phyloP scores from a whole-genome alignment of 2,888 invertebrate species.

The Limnephilus lunatus region DNA sequence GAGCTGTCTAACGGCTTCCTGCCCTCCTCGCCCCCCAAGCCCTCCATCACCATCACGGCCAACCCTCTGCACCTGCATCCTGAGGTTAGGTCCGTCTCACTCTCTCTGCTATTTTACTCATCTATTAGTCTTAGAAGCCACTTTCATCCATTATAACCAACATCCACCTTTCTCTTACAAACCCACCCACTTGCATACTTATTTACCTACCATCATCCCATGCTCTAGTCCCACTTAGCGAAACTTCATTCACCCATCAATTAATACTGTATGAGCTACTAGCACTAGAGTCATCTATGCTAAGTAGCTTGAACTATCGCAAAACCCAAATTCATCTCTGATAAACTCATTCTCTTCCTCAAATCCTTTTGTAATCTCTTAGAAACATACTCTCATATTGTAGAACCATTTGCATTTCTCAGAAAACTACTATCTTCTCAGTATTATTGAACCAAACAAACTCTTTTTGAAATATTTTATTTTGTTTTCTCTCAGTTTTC shows the following conservation, averaged over 20 bases:
- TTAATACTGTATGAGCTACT: no score
- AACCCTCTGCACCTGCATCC: conserved; percentile 87
- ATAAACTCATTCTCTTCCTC: not conserved
- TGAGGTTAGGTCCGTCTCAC: conserved; percentile 78
- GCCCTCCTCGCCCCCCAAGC: conserved; percentile 71
- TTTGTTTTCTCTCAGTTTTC: not conserved
- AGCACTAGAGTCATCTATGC: no score
- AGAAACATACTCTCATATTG: no score
- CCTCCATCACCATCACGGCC: conserved; percentile 84
- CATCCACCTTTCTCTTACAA: not conserved
- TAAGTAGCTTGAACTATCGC: no score
- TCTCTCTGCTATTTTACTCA: conserved; percentile 58
- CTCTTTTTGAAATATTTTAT: not conserved
- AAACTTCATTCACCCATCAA: no score
- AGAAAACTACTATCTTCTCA: not conserved
- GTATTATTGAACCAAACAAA: not conserved
- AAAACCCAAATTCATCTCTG: not conserved
- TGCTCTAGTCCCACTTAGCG: no score
- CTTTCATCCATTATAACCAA: not conserved
- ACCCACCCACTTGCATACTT: no score
- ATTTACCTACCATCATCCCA: no score
- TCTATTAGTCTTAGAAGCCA: not conserved
- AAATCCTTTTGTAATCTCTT: no score
- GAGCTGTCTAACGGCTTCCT: conserved; percentile 73
- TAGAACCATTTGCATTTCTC: not conserved